phyloP scores from a whole-genome alignment of 2,113 vertebrate species.

The Scartelaos histophorus region DNA sequence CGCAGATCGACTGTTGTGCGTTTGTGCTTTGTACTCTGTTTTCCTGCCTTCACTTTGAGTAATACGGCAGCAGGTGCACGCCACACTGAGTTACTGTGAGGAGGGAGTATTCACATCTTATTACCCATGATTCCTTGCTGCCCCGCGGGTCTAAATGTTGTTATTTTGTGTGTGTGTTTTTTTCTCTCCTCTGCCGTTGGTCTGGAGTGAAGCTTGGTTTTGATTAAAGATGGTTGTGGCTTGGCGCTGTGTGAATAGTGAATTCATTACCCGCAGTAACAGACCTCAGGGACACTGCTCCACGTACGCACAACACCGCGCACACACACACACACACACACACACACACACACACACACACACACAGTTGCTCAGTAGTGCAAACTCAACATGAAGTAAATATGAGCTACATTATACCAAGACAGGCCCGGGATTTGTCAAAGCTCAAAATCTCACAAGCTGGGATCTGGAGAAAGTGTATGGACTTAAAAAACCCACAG shows the following conservation, averaged over 20 bases:
- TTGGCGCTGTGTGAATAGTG: slow-evolving; percentile 10
- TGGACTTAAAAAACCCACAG: too few species aligned
- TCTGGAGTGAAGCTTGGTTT: slow-evolving; percentile 24
- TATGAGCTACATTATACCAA: background rate
- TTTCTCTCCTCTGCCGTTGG: background rate
- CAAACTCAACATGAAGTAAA: background rate
- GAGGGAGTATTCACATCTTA: slow-evolving; percentile 25
- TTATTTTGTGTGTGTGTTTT: background rate
- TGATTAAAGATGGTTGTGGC: slow-evolving; percentile 38
- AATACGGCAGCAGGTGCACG: slow-evolving; percentile 26
- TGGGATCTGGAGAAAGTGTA: too few species aligned
- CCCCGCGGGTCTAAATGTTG: slow-evolving; percentile 10
- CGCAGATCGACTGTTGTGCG: background rate
- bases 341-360: background rate
- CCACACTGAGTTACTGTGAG: slow-evolving; percentile 35
- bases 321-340: background rate
- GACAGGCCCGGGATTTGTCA: background rate
- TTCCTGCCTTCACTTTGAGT: slow-evolving; percentile 10
- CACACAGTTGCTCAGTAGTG: background rate
- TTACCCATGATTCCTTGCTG: slow-evolving; percentile 42
- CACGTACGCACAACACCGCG: background rate
- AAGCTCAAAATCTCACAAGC: too few species aligned
- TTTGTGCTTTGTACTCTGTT: slow-evolving; percentile 3
- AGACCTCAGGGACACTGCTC: slow-evolving; percentile 34
- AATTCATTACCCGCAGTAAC: slow-evolving; percentile 32